A percentile compares a stretch with the other conserved stretches of the same genome.
Conservation (phyloP, 92 coral and sea anemone genomes). For the Porites evermanni region DNA sequence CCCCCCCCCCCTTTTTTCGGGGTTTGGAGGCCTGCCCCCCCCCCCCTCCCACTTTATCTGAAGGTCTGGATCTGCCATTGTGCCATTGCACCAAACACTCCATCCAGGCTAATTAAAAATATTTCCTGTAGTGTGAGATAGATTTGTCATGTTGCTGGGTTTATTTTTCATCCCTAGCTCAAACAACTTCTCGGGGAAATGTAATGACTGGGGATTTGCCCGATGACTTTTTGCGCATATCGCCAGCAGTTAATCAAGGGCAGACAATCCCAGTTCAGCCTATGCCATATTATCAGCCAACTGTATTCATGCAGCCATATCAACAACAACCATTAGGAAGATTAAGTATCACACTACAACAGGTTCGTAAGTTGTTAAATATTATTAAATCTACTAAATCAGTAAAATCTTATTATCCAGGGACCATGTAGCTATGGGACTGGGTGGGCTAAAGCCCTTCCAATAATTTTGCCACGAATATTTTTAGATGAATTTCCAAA, state of each 20-base stretch:
- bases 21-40: too few species aligned
- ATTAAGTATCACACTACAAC: conserved; percentile 87
- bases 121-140: too few species aligned
- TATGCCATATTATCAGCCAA: conserved; percentile 27
- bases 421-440: too few species aligned
- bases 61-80: too few species aligned
- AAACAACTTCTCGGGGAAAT: conserved; percentile 59
- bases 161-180: not conserved
- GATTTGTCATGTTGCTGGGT: not conserved
- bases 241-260: conserved; percentile 66
- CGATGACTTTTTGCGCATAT: conserved; percentile 82
- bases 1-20: too few species aligned
- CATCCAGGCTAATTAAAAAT: too few species aligned
- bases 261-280: conserved; percentile 76
- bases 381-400: too few species aligned
- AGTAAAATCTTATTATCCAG: too few species aligned
- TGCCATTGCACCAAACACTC: not conserved
- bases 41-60: too few species aligned
- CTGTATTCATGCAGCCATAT: conserved; percentile 36
- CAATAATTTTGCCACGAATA: too few species aligned
- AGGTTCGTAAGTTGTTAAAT: conserved; percentile 55
- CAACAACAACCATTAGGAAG: conserved; percentile 62
- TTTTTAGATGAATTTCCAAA: too few species aligned
- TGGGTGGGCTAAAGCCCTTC: too few species aligned
- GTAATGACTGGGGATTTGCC: conserved; percentile 98